These are phyloP conservation scores for Eidolon helvum DNA, from an alignment of 2,113 vertebrate genomes.

Conservation along the genomic window DNA sequence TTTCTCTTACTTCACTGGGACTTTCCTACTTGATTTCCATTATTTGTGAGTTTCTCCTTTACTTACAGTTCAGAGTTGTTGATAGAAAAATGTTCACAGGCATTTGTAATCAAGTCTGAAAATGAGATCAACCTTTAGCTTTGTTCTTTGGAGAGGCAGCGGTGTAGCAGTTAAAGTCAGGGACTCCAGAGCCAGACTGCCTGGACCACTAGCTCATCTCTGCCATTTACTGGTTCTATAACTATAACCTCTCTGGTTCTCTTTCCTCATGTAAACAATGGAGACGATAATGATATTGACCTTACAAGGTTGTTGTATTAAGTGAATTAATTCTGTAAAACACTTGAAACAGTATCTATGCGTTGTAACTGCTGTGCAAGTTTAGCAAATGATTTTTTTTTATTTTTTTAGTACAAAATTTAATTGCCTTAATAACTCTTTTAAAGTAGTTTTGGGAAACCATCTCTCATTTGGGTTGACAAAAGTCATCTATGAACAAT, in stretches of 20 bases:
- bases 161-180: not conserved
- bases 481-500: constrained; percentile 20
- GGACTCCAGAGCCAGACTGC: not conserved
- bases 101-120: not conserved
- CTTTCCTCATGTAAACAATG: not conserved
- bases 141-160: not conserved
- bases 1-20: not conserved
- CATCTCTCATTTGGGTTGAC: not conserved
- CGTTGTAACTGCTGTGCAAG: not conserved
- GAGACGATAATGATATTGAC: not conserved
- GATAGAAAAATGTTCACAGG: not conserved
- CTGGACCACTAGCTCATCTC: not conserved
- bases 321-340: not conserved
- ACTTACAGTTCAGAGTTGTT: not conserved
- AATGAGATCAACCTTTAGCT: not conserved
- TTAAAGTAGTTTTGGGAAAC: not conserved
- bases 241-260: not conserved
- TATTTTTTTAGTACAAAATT: not conserved
- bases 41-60: constrained; percentile 1
- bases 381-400: not conserved
- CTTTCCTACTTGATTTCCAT: constrained; percentile 27
- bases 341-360: not conserved
- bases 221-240: not conserved
- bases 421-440: not conserved
- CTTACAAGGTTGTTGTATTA: not conserved